phyloP scores from a whole-genome alignment of 2,888 invertebrate species.

The Coelopa pilipes region DNA sequence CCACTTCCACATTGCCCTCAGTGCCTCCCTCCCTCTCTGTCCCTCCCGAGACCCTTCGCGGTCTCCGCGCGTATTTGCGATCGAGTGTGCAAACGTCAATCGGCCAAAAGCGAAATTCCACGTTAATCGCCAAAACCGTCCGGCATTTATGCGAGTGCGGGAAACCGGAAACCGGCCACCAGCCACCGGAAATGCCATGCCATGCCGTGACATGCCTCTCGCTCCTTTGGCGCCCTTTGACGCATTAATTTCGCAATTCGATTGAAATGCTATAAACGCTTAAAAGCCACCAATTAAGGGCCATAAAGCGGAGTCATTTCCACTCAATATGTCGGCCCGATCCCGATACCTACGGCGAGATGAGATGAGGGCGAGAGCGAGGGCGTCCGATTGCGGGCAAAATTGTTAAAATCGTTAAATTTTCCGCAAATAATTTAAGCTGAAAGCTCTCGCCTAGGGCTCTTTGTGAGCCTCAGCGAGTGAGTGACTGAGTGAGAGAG shows the following conservation, averaged over 20 bases:
- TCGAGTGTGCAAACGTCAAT: not conserved
- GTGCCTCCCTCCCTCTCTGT: no score
- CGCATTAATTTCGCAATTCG: constrained; percentile 25
- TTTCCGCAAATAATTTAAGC: constrained; percentile 33
- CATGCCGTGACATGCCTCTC: no score
- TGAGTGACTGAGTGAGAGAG: not conserved
- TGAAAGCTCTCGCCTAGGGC: not conserved
- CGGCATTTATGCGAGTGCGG: no score
- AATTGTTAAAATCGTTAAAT: constrained; percentile 26
- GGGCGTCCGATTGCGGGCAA: not conserved
- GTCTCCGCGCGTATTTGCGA: no score
- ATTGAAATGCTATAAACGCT: constrained; percentile 15
- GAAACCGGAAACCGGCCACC: no score
- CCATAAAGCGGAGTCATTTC: constrained; percentile 22
- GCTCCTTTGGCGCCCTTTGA: constrained; percentile 10
- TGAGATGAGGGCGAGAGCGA: not conserved
- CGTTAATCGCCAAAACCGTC: constrained; percentile 14
- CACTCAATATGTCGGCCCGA: constrained; percentile 17
- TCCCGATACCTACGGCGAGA: not conserved
- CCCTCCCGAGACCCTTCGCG: no score
- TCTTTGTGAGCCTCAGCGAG: not conserved
- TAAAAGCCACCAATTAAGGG: constrained; percentile 26
- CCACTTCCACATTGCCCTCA: no score
- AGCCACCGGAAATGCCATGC: not conserved
- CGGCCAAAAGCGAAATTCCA: not conserved